Evolutionary conservation across 2,888 invertebrate genomes (phyloP).

Genomic region (Agrotis ipsilon): DNA sequence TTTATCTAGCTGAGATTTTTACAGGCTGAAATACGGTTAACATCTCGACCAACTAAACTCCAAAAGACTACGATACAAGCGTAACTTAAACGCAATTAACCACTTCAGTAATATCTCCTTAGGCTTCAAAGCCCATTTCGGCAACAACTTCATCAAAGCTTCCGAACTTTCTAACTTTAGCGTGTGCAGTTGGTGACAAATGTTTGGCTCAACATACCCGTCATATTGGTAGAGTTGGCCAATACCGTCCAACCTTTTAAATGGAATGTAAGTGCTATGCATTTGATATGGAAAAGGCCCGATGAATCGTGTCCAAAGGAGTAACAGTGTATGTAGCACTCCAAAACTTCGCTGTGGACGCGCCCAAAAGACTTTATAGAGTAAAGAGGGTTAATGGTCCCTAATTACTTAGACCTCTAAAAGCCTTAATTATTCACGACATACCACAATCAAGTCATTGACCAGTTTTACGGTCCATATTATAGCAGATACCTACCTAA

Average conservation of each 20-base stretch:
- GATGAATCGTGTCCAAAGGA: no score
- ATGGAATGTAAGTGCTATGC: not conserved
- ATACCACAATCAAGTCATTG: not conserved
- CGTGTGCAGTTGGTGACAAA: constrained; percentile 29
- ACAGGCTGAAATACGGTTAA: not conserved
- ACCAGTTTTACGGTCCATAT: not conserved
- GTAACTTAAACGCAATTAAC: constrained; percentile 34
- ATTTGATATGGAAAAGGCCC: not conserved
- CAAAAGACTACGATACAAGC: not conserved
- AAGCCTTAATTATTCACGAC: not conserved
- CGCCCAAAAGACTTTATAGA: not conserved
- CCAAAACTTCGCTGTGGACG: not conserved
- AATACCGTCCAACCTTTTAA: not conserved
- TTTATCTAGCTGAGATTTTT: no score
- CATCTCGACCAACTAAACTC: constrained; percentile 20
- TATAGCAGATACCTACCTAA: not conserved
- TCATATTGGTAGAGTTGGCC: constrained; percentile 8
- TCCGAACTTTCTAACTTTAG: constrained; percentile 42
- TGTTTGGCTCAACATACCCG: constrained; percentile 19
- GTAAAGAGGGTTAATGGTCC: not conserved
- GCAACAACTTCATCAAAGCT: constrained; percentile 54
- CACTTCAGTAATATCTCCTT: constrained; percentile 32
- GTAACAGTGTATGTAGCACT: no score
- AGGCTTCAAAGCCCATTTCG: constrained; percentile 34
- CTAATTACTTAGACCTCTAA: not conserved